Evolutionary conservation across 2,888 invertebrate genomes (phyloP).

Genomic region (Eilema sororculum): DNA sequence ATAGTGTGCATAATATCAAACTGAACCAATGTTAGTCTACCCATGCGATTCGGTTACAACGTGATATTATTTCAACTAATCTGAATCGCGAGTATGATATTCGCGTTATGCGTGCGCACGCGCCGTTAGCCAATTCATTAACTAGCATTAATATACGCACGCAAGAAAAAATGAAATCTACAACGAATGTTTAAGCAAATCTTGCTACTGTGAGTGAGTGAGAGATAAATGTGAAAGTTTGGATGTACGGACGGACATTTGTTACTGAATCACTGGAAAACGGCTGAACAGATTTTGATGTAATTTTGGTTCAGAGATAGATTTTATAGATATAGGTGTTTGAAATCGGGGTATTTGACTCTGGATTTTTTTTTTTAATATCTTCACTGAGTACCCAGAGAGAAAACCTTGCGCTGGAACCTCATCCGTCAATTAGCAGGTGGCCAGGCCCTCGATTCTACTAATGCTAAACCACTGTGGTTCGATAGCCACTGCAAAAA

Average conservation of each 20-base stretch:
- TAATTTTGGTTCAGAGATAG: neutral
- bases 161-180: slow-evolving; percentile 8
- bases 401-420: too few relatives aligned
- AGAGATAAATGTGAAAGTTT: neutral
- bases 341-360: too few relatives aligned
- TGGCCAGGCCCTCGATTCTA: too few relatives aligned
- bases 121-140: slow-evolving; percentile 42
- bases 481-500: too few relatives aligned
- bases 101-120: slow-evolving; percentile 41
- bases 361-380: too few relatives aligned
- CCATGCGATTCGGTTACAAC: slow-evolving; percentile 37
- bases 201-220: neutral
- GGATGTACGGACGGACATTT: neutral
- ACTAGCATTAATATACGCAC: slow-evolving; percentile 33
- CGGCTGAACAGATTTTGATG: neutral
- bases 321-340: neutral
- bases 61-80: slow-evolving; percentile 41
- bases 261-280: neutral
- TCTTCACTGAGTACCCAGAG: too few relatives aligned
- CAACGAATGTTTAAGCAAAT: slow-evolving; percentile 10
- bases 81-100: slow-evolving; percentile 46
- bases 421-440: too few relatives aligned
- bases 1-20: neutral
- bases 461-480: too few relatives aligned
- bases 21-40: slow-evolving; percentile 27